Conservation (phyloP, 2,797 vertebrate species). For the Apogon hyalosoma region DNA sequence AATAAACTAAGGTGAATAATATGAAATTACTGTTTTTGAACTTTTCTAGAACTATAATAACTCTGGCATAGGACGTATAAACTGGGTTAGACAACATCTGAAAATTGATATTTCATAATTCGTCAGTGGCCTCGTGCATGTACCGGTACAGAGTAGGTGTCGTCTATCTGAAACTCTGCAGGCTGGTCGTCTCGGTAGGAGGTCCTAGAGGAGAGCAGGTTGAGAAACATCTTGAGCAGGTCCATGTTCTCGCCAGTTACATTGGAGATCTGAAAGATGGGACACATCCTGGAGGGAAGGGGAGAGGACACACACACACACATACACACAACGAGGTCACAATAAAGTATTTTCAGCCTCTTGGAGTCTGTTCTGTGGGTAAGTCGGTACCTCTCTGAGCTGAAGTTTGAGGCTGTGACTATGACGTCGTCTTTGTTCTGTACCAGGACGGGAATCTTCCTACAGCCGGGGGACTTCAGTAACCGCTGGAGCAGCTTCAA, state of each 20-base stretch:
- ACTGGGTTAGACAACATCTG: background rate
- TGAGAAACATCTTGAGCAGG: conserved; percentile 98
- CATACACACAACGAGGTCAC: conserved; percentile 4
- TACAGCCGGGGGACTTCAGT: conserved; percentile 96
- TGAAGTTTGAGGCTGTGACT: conserved; percentile 97
- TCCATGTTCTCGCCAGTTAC: conserved; percentile 97
- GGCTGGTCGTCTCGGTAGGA: conserved; percentile 96
- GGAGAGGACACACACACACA: background rate
- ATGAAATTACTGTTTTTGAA: too few species aligned
- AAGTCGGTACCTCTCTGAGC: conserved; percentile 91
- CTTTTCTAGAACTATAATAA: too few species aligned
- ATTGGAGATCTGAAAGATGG: conserved; percentile 99
- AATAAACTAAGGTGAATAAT: too few species aligned
- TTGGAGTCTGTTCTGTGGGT: background rate
- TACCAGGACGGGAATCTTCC: conserved; percentile 97
- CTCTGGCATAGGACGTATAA: background rate
- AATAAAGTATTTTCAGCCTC: background rate
- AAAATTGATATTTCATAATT: background rate
- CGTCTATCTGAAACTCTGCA: conserved; percentile 98
- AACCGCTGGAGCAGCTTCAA: conserved; percentile 96
- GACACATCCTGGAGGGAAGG: conserved; percentile 88
- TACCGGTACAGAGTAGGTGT: conserved; percentile 98
- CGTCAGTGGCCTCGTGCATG: background rate
- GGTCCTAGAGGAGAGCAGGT: conserved; percentile 95
- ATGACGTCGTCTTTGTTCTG: conserved; percentile 99